Percentiles rank a stretch among this genome's conserved stretches.
These are phyloP conservation scores for Brachystomella parvula DNA, from an alignment of 1,140 invertebrate species.

Conservation along the genomic window DNA sequence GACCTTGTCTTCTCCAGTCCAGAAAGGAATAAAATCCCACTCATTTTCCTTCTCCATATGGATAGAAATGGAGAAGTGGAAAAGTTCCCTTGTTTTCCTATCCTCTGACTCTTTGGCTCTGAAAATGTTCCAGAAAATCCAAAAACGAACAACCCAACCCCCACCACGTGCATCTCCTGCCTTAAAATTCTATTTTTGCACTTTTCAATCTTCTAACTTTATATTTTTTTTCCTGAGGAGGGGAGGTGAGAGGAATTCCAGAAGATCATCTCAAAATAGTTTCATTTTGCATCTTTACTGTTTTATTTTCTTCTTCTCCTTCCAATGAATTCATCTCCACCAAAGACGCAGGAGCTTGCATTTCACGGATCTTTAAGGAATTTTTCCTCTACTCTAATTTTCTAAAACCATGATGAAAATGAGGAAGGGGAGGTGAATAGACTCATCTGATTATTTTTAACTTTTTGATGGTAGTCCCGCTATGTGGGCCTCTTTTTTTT, in stretches of 20 bases:
- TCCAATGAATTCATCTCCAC: too few species aligned
- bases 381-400: too few species aligned
- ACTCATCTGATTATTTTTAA: slow-evolving; percentile 12
- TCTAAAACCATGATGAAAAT: too few species aligned
- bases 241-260: neutral
- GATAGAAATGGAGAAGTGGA: neutral
- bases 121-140: neutral
- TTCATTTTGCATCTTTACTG: neutral
- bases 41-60: neutral
- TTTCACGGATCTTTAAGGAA: too few species aligned
- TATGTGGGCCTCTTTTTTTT: neutral
- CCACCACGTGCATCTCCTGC: neutral
- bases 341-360: too few species aligned
- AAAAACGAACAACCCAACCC: neutral
- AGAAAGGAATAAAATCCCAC: too few species aligned
- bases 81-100: neutral
- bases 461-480: slow-evolving; percentile 4
- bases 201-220: neutral
- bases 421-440: slow-evolving; percentile 5
- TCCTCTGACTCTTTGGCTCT: neutral
- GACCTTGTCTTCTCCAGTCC: too few species aligned
- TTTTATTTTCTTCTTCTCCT: too few species aligned
- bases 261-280: neutral
- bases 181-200: neutral
- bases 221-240: neutral